Conservation (phyloP, 2,888 invertebrate genomes). For the Trissoscelio sp. region DNA sequence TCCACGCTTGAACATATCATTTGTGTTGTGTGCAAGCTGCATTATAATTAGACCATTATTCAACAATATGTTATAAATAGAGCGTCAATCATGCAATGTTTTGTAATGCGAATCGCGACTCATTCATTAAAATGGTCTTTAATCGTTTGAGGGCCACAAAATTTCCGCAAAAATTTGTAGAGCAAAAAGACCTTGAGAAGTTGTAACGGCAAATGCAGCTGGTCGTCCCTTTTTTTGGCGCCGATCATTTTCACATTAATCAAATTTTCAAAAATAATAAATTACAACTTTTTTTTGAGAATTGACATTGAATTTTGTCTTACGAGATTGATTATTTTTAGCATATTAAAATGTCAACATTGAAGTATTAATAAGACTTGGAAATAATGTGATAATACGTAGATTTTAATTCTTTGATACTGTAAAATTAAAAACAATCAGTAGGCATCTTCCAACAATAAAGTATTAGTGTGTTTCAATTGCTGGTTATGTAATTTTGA, state of each 20-base stretch:
- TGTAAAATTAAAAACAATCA: no score
- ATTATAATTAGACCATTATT: conserved; percentile 57
- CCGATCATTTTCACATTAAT: neutral
- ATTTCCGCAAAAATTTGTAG: neutral
- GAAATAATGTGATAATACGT: no score
- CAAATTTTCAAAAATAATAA: no score
- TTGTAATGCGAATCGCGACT: conserved; percentile 27
- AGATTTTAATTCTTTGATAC: no score
- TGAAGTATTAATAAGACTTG: no score
- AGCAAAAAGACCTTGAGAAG: neutral
- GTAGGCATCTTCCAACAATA: no score
- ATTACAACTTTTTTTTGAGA: no score
- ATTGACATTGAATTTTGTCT: no score
- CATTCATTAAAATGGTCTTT: conserved; percentile 27
- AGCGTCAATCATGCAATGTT: conserved; percentile 27
- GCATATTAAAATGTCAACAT: no score
- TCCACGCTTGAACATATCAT: neutral
- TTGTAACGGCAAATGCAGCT: neutral
- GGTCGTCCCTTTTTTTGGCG: neutral
- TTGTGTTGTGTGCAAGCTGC: conserved; percentile 15
- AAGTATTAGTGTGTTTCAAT: no score
- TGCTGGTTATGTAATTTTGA: no score
- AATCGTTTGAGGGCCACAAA: neutral
- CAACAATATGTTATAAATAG: conserved; percentile 46
- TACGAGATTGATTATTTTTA: no score